phyloP scores from a whole-genome alignment of 2,888 invertebrate genomes.

The Chesias legatella region DNA sequence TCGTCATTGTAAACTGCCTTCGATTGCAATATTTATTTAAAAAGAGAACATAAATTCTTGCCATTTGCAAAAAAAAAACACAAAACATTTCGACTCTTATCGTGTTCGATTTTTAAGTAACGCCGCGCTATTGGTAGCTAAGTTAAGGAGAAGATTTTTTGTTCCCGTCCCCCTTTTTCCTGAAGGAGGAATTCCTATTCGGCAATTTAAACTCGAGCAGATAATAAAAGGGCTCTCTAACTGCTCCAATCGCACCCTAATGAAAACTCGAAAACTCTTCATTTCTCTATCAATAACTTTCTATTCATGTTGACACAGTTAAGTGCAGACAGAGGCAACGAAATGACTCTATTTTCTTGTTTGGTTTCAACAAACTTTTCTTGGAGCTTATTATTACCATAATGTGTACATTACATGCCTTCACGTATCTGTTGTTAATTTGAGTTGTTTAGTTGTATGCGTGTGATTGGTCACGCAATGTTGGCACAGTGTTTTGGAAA shows the following conservation, averaged over 20 bases:
- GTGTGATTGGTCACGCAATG: conserved; percentile 26
- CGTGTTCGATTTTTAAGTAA: conserved; percentile 80
- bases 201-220: conserved; percentile 78
- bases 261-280: conserved; percentile 75
- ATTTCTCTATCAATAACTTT: conserved; percentile 72
- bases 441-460: conserved; percentile 22
- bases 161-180: conserved; percentile 70
- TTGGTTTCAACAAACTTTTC: conserved; percentile 27
- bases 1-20: conserved; percentile 65
- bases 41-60: conserved; percentile 71
- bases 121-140: conserved; percentile 72
- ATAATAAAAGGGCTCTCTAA: conserved; percentile 82
- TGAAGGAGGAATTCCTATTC: conserved; percentile 73
- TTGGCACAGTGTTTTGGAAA: conserved; percentile 12
- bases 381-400: conserved; percentile 27
- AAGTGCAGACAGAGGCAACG: conserved; percentile 36
- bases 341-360: conserved; percentile 39
- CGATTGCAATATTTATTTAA: conserved; percentile 72
- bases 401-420: conserved; percentile 26
- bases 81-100: conserved; percentile 76
- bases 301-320: conserved; percentile 47
- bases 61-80: conserved; percentile 71
- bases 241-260: conserved; percentile 75
- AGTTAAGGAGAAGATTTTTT: conserved; percentile 73
- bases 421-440: conserved; percentile 25